Evolutionary conservation across 1,140 invertebrate species (phyloP).

Genomic region (Cydia fagiglandana): DNA sequence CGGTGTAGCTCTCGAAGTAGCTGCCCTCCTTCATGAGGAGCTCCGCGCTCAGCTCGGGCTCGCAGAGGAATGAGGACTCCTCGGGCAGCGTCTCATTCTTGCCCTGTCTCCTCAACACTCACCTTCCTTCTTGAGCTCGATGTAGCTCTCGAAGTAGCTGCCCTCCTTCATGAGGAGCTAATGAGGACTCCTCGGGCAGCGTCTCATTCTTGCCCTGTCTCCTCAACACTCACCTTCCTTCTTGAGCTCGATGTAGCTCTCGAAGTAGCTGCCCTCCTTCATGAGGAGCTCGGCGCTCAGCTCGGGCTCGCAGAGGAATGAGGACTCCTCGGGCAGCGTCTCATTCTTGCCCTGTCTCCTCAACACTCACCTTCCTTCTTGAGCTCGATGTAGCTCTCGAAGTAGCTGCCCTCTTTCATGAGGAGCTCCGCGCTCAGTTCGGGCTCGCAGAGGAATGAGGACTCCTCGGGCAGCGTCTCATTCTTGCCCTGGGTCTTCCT

Average conservation of each 20-base stretch:
- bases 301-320: slow-evolving; percentile 69
- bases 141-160: slow-evolving; percentile 67
- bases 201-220: slow-evolving; percentile 62
- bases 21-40: too few relatives aligned
- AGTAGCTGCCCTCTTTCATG: slow-evolving; percentile 63
- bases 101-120: too few relatives aligned
- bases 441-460: slow-evolving; percentile 69
- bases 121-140: slow-evolving; percentile 53
- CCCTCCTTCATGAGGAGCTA: slow-evolving; percentile 62
- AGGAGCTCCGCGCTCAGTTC: slow-evolving; percentile 59
- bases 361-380: slow-evolving; percentile 37
- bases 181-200: slow-evolving; percentile 67
- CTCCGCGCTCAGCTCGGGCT: too few relatives aligned
- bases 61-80: too few relatives aligned
- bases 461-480: slow-evolving; percentile 68
- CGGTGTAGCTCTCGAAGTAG: too few relatives aligned
- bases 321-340: slow-evolving; percentile 67
- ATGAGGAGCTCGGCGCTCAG: slow-evolving; percentile 60
- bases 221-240: slow-evolving; percentile 37
- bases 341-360: slow-evolving; percentile 57
- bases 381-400: slow-evolving; percentile 66
- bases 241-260: slow-evolving; percentile 64
- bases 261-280: slow-evolving; percentile 64
- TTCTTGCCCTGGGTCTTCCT: slow-evolving; percentile 55
- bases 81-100: too few relatives aligned